Evolutionary conservation across 2,888 invertebrate species (phyloP), one percentile per base, ranked within the genome.

Genomic region (Cheilosia variabilis): DNA sequence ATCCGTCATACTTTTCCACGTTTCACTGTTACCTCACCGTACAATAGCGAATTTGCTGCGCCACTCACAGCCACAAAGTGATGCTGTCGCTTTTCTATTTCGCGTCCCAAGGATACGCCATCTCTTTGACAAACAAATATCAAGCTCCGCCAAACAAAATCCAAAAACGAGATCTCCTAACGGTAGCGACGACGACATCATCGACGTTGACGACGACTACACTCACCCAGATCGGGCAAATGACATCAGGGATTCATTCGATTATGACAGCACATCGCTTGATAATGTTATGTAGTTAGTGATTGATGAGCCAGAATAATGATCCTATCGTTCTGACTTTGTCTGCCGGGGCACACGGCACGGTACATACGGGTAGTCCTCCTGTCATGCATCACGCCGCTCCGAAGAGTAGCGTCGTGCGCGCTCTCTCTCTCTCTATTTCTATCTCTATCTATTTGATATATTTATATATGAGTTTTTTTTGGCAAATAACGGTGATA

Each of bases 221-320:
- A 31, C 47, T 31, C 24, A 19, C 68, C 50, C 63, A 69, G 37
- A 84, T 45, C 80, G 55, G 65, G 58, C 60, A 71, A 86, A 82
- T 68, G 81, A 63, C 77, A 86, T 82, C 81, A 86, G 77, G 86
- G 76, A 81, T 86, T 86, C 86, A 86, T 86, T 86, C 81, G 86
- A 86, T 86, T 86, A 86, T 86, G 86, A 81, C 76, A 81, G 84
- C 84, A 80, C 84, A 86, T 81, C 76, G 86, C 77, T 82, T 87
- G 83, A 87, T 87, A 86, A 84, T 87, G 88, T 86, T 77, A 86
- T 82, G 86, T 86, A 81, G 87, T 88, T 87, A 79, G 87, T 88
- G 87, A 88, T 86, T 88, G 87, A 88, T 88, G 88, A 86, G 86
- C 68, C 86, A 86, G 88, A 88, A 88, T 88, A 88, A 88, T 88